These are phyloP conservation scores for Poeciliopsis occidentalis DNA, from an alignment of 2,113 vertebrate genomes.

Conservation along the genomic window DNA sequence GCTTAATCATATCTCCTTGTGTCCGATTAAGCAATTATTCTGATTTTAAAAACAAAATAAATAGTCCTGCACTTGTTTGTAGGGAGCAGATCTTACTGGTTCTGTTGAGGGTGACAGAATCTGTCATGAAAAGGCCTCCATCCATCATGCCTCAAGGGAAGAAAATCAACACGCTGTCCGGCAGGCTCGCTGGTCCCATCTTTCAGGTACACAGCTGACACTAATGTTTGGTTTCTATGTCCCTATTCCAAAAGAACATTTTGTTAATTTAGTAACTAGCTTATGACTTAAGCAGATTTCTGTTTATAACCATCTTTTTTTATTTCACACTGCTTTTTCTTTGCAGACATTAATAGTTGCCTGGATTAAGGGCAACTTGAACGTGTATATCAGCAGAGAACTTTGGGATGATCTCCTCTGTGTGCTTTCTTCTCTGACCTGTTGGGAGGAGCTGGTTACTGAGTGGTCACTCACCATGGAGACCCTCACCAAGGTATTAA, in stretches of 20 bases:
- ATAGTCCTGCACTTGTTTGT: conserved; percentile 42
- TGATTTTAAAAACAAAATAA: background rate
- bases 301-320: background rate
- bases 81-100: conserved; percentile 98
- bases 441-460: conserved; percentile 97
- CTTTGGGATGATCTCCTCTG: conserved; percentile 96
- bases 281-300: background rate
- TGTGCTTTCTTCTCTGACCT: conserved; percentile 94
- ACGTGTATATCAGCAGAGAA: conserved; percentile 96
- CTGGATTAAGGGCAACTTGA: conserved; percentile 98
- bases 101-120: conserved; percentile 95
- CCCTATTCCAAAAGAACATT: no score
- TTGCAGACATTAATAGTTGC: conserved; percentile 97
- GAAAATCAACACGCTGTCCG: conserved; percentile 92
- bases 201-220: conserved; percentile 85
- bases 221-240: background rate
- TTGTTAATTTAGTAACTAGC: background rate
- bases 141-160: conserved; percentile 93
- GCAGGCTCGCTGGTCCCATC: conserved; percentile 93
- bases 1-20: background rate
- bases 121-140: conserved; percentile 94
- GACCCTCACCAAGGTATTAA: conserved; percentile 90
- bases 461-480: conserved; percentile 99
- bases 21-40: background rate
- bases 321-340: conserved; percentile 44